Evolutionary conservation across 2,797 vertebrate species (phyloP), one percentile per base, ranked within the genome.

Genomic region (Anguilla pacifica): DNA sequence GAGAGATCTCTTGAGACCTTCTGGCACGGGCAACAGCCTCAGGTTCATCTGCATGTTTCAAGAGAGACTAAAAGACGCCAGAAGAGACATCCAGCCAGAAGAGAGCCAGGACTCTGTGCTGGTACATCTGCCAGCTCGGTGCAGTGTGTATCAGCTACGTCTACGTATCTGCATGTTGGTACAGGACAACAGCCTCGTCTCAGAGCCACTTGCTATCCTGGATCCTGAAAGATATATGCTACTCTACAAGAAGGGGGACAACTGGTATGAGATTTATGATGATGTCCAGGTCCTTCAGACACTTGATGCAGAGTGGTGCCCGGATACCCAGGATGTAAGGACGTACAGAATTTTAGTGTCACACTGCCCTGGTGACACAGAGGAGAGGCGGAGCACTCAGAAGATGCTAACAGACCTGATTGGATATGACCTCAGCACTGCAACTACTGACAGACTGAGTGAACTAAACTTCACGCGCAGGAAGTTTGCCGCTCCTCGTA

Each of bases 191-290:
- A 93, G 77, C 10, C 90, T 64, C 64, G 89, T 93, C 55, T 89
- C 91, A 22, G 93, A 96, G 61, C 94, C 94, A 22, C 91, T 96
- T 87, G 90, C 90, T 2, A 88, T 96, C 46, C 89, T 96, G 81
- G 93, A 96, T 89, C 95, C 96, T 5, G 94, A 96, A 79, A 93
- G 91, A 86, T 96, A 94, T 86, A 91, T 90, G 35, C 91, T 97
- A 46, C 91, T 97, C 0, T 97, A 96, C 74, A 85, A 86, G 74
- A 93, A 93, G 57, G 93, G 88, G 1, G 89, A 87, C 0, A 93
- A 96, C 25, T 95, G 94, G 94, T 96, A 94, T 57, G 96, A 97
- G 89, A 95, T 95, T 82, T 96, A 96, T 3, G 96, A 97, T 64
- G 94, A 96, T 91, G 95, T 92, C 87, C 96, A 97, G 92, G 91